Percentiles rank a stretch among this genome's conserved stretches.
Evolutionary conservation across 2,888 invertebrate species (phyloP).

Genomic region (Heliothis peltigera): DNA sequence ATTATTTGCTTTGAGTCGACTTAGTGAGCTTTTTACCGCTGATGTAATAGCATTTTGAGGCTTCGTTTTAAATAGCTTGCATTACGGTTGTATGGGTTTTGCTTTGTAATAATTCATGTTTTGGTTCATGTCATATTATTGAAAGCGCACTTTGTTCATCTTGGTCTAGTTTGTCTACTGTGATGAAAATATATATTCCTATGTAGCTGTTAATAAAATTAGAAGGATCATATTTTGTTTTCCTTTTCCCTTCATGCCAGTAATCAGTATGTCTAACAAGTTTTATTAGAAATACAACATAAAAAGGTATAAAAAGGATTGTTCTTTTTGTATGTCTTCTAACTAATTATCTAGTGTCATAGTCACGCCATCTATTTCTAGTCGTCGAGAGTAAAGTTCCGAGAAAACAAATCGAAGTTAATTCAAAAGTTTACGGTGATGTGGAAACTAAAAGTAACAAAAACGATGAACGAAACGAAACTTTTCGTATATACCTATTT

Average conservation of each 20-base stretch:
- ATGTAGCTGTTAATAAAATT: not conserved
- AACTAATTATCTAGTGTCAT: conserved; percentile 14
- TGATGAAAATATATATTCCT: not conserved
- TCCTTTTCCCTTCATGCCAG: not conserved
- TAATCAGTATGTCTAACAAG: not conserved
- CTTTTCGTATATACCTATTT: conserved; percentile 17
- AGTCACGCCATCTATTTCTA: conserved; percentile 15
- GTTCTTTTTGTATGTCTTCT: not conserved
- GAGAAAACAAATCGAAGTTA: conserved; percentile 38
- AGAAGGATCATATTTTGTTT: not conserved
- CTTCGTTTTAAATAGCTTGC: conserved; percentile 64
- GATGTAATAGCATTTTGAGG: conserved; percentile 59
- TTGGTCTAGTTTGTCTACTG: conserved; percentile 2
- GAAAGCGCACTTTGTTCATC: conserved; percentile 9
- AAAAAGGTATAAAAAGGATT: not conserved
- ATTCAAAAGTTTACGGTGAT: conserved; percentile 30
- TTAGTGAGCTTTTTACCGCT: conserved; percentile 64
- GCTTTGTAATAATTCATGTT: conserved; percentile 38
- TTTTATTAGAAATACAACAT: conserved; percentile 4
- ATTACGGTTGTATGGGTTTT: conserved; percentile 65
- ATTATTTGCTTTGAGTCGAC: conserved; percentile 72
- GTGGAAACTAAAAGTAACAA: conserved; percentile 28
- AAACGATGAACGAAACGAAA: conserved; percentile 15
- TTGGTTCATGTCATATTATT: conserved; percentile 19
- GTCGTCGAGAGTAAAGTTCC: conserved; percentile 2